phyloP scores from a whole-genome alignment of 2,113 vertebrate genomes.

The Eleginops maclovinus region DNA sequence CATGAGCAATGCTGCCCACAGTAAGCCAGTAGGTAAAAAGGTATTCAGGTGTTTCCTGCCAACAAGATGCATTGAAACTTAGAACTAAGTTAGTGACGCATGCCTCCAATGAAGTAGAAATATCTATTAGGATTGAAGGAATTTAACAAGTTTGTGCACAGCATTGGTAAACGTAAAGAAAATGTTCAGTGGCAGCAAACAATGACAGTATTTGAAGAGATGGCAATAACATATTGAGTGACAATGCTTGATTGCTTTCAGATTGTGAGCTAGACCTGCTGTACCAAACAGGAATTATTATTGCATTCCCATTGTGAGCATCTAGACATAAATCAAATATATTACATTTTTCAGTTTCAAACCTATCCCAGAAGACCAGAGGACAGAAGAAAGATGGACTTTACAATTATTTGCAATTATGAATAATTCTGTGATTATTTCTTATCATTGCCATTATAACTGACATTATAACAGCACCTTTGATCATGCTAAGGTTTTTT shows the following conservation, averaged over 20 bases:
- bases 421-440: neutral
- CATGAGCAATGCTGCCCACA: constrained; percentile 22
- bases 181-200: constrained; percentile 7
- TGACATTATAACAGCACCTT: no score
- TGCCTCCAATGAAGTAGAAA: constrained; percentile 26
- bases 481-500: neutral
- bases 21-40: constrained; percentile 33
- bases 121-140: constrained; percentile 14
- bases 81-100: constrained; percentile 29
- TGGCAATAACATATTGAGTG: constrained; percentile 3
- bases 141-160: neutral
- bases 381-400: neutral
- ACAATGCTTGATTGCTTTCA: neutral
- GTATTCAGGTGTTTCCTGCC: constrained; percentile 55
- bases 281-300: neutral
- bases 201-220: neutral
- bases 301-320: neutral
- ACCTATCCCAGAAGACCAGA: neutral
- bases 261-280: neutral
- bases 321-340: neutral
- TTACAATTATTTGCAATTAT: neutral
- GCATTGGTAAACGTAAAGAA: constrained; percentile 2
- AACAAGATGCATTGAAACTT: constrained; percentile 49
- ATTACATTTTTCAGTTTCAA: neutral
- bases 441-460: no score